Evolutionary conservation across 1,140 invertebrate genomes (phyloP).

Genomic region (Microvelia longipes): DNA sequence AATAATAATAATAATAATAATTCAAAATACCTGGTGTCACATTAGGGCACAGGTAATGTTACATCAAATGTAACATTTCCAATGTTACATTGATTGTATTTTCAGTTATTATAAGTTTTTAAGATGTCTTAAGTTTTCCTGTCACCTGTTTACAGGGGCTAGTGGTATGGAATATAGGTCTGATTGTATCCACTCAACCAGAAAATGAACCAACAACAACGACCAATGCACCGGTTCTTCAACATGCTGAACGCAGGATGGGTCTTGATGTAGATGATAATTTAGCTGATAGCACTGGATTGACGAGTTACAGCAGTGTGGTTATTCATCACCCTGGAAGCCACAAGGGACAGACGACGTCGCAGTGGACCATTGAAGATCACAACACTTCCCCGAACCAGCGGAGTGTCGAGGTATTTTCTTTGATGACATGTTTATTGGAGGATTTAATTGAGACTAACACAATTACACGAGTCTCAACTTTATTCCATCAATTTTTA

Average conservation of each 20-base stretch:
- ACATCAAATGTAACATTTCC: no score
- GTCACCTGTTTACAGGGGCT: neutral
- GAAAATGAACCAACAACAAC: neutral
- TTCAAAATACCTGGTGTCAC: no score
- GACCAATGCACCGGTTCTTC: neutral
- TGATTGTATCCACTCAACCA: neutral
- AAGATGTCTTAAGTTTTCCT: no score
- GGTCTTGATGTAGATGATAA: neutral
- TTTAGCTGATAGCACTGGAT: neutral
- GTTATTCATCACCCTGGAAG: neutral
- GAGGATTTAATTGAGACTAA: no score
- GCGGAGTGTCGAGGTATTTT: neutral
- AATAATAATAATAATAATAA: no score
- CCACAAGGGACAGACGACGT: neutral
- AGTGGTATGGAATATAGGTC: neutral
- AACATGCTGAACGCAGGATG: neutral
- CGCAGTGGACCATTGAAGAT: neutral
- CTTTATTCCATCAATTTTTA: no score
- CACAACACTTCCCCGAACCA: neutral
- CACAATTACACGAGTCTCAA: no score
- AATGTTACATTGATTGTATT: no score
- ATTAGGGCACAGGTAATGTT: no score
- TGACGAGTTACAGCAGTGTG: neutral
- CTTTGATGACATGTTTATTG: no score
- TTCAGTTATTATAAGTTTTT: no score